Conservation (phyloP, 2,113 vertebrate species). For the Pelodiscus sinensis region DNA sequence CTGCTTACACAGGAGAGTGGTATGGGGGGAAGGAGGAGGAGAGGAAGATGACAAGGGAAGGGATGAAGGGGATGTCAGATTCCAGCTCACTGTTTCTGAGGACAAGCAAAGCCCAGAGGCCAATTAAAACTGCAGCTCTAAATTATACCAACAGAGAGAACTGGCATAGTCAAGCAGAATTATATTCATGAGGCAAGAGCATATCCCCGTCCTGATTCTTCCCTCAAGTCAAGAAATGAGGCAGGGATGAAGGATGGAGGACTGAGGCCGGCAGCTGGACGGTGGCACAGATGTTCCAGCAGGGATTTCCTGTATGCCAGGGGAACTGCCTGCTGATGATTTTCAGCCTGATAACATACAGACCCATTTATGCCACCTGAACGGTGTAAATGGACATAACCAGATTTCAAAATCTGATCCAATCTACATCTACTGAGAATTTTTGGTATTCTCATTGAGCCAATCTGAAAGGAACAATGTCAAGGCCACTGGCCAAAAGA, state of each 20-base stretch:
- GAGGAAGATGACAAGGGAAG: too few relatives aligned
- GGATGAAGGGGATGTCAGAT: neutral
- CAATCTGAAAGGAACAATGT: neutral
- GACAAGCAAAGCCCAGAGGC: neutral
- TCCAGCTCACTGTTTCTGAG: neutral
- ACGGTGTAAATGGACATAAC: neutral
- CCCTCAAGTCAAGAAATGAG: neutral
- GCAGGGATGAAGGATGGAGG: neutral
- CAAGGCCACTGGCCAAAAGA: neutral
- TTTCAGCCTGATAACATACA: neutral
- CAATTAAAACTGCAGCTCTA: rapidly evolving
- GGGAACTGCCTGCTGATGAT: neutral
- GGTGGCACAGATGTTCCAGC: neutral
- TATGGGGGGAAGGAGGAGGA: too few relatives aligned
- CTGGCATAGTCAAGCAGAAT: neutral
- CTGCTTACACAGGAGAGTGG: rapidly evolving
- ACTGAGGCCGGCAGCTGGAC: neutral
- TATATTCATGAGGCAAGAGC: neutral
- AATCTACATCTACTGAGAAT: neutral
- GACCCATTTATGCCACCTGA: neutral
- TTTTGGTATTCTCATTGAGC: neutral
- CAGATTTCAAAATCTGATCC: neutral
- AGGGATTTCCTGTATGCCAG: neutral
- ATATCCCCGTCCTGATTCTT: rapidly evolving
- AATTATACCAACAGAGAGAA: neutral